Evolutionary conservation across 1,140 invertebrate genomes (phyloP).

Genomic region (Procambarus virginalis): DNA sequence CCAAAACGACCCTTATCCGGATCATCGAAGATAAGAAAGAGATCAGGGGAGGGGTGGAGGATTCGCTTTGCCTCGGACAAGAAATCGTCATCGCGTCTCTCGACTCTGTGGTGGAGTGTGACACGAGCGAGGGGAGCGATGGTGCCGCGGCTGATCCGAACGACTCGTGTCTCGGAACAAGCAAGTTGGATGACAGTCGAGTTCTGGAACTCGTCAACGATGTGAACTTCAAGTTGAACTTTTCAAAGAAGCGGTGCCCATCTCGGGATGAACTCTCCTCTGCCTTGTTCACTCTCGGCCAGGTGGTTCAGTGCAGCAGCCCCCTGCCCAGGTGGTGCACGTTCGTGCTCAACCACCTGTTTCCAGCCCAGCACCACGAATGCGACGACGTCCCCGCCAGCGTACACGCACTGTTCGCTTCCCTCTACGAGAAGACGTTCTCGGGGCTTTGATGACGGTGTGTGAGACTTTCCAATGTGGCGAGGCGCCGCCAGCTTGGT

Average conservation of each 20-base stretch:
- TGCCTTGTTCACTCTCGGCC: slow-evolving; percentile 7
- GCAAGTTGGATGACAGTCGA: neutral
- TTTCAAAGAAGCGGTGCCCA: neutral
- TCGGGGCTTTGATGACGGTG: neutral
- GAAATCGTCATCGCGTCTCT: no score
- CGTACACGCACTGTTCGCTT: neutral
- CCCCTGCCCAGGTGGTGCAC: slow-evolving; percentile 39
- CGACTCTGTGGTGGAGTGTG: no score
- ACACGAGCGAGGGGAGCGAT: neutral
- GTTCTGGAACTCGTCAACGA: neutral
- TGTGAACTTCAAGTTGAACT: neutral
- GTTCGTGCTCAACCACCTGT: slow-evolving; percentile 1
- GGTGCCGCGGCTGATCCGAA: neutral
- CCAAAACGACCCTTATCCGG: neutral
- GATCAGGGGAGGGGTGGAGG: neutral
- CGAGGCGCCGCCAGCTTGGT: slow-evolving; percentile 5
- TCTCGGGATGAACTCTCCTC: neutral
- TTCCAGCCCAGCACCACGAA: neutral
- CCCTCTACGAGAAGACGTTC: neutral
- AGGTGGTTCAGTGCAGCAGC: slow-evolving; percentile 1
- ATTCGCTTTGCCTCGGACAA: neutral
- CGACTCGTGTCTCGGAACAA: neutral
- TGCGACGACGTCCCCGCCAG: no score
- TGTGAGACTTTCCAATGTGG: neutral
- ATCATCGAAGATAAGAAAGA: neutral